These are phyloP conservation scores for Cosmia trapezina DNA, from an alignment of 2,888 invertebrate species.

Conservation along the genomic window DNA sequence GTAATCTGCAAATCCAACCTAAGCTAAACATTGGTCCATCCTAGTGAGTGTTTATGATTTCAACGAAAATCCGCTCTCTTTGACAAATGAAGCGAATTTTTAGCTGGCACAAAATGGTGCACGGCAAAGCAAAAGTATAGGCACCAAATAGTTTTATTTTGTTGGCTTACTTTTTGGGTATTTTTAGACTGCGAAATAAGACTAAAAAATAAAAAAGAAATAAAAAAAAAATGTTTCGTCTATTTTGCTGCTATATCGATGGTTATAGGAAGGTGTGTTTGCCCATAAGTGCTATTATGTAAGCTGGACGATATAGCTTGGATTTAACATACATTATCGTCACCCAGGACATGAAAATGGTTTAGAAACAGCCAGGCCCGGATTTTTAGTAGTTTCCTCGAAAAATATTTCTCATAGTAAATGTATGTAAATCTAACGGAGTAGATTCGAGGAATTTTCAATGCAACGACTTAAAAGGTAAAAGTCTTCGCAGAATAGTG, in stretches of 20 bases:
- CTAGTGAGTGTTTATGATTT: constrained; percentile 27
- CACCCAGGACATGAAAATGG: not conserved
- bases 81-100: constrained; percentile 40
- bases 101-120: constrained; percentile 16
- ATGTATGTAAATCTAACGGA: not conserved
- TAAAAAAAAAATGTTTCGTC: not conserved
- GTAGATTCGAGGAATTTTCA: not conserved
- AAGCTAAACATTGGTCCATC: not conserved
- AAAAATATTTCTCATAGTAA: not conserved
- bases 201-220: no score
- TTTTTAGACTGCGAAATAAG: not conserved
- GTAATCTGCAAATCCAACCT: constrained; percentile 1
- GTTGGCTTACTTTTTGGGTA: not conserved
- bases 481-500: not conserved
- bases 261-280: not conserved
- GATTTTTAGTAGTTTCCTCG: not conserved
- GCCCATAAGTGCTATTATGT: not conserved
- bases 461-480: not conserved
- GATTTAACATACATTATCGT: not conserved
- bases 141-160: constrained; percentile 33
- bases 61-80: constrained; percentile 31
- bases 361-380: not conserved
- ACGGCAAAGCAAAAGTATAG: constrained; percentile 22
- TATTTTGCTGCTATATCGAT: not conserved
- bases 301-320: not conserved